Evolutionary conservation across 1,140 invertebrate genomes (phyloP), one percentile per base, ranked within the genome.

Genomic region (Leptonema lineaticorne): DNA sequence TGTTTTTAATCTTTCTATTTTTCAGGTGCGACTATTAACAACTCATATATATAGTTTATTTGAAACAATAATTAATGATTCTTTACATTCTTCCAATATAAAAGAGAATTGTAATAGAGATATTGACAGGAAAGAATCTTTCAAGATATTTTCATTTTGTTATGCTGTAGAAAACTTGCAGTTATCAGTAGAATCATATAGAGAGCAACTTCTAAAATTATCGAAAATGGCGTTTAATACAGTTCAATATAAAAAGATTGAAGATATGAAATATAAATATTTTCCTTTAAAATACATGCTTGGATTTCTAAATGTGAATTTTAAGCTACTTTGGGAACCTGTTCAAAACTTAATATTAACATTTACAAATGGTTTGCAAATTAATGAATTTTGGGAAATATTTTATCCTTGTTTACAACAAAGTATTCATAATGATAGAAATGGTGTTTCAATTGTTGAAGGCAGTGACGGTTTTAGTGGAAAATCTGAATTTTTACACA

Each of bases 271-370:
- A 37, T 85, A 84, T 22, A 84, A 83, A 69, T 81, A 83, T 72
- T 84, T 86, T 75, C 85, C 89, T 0, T 74, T 97, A 1, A 83
- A 88, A 59, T 95, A 92, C 76, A 82, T 96, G 64, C 82, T 96
- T 6, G 93, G 94, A 6, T 85, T 88, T 68, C 78, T 97, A 2
- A 94, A 91, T 77, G 81, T 92, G 2, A 97, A 97, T 76, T 96
- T 97, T 72, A 90, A 91, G 74, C 79, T 94, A 20, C 74, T 98
- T 0, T 97, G 95, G 95, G 88, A 91, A 50, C 92, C 93, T n/a
- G 81, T 91, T 0, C 80, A 84, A 6, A 85, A 90, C 74, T 83
- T 94, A 18, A 88, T 97, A 59, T 81, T 87, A 2, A 84, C 87
- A 6, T 91, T 91, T 76, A 90, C 91, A 0, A 82, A 85, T 71